Conservation (phyloP, 2,113 vertebrate species). For the Platysteira castanea region DNA sequence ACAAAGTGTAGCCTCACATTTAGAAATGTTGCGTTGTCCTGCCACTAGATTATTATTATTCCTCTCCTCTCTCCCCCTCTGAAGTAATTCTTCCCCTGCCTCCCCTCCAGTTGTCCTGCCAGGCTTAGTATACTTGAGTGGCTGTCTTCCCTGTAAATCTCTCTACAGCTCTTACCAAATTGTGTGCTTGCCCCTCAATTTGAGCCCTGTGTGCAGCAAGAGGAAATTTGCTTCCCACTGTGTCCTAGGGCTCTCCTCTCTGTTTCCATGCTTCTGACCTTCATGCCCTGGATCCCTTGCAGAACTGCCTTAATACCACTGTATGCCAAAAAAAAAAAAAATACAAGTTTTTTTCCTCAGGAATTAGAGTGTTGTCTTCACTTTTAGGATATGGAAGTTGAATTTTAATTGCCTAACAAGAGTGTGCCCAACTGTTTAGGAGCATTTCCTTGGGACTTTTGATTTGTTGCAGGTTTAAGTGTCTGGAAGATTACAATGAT, state of each 20-base stretch:
- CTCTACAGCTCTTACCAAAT: not conserved
- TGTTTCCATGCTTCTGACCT: not conserved
- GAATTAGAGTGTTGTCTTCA: not conserved
- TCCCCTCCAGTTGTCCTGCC: not conserved
- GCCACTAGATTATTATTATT: not conserved
- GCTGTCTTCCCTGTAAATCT: not conserved
- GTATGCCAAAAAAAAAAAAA: not conserved
- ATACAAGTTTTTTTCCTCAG: not conserved
- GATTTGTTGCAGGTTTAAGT: not conserved
- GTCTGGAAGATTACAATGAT: not conserved
- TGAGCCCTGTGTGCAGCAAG: not conserved
- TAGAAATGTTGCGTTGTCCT: not conserved
- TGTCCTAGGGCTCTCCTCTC: not conserved
- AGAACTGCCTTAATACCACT: not conserved
- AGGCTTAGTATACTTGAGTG: not conserved
- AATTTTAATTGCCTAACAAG: not conserved
- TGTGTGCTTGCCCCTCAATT: not conserved
- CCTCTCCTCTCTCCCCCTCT: not conserved
- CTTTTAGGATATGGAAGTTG: not conserved
- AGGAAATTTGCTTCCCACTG: not conserved
- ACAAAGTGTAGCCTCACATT: not conserved
- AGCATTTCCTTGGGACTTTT: not conserved
- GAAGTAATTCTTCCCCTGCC: not conserved
- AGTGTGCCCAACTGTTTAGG: not conserved
- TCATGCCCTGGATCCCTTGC: not conserved